A percentile compares a stretch with the other conserved stretches of the same genome.
Conservation (phyloP, 2,888 invertebrate species). For the Nemurella pictetii region DNA sequence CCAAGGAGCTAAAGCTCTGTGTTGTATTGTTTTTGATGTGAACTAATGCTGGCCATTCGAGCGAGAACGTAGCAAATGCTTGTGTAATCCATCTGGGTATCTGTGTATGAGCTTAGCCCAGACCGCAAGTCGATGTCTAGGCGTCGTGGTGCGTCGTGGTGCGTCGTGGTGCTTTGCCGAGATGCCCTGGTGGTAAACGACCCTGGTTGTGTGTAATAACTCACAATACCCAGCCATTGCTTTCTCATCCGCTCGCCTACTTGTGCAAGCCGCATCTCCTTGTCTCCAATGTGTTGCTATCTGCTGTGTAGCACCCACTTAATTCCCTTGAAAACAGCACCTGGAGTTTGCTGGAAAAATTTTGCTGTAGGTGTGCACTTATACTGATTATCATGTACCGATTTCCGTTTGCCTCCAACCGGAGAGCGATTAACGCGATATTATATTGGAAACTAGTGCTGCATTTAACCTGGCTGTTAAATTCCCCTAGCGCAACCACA, state of each 20-base stretch:
- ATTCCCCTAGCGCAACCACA: too few relatives aligned
- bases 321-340: background rate
- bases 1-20: background rate
- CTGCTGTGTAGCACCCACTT: background rate
- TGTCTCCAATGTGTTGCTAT: background rate
- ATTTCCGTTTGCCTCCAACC: too few relatives aligned
- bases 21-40: conserved; percentile 5
- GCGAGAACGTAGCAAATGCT: conserved; percentile 18
- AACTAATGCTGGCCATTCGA: conserved; percentile 16
- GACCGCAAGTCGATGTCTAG: conserved; percentile 11
- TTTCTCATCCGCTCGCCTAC: background rate
- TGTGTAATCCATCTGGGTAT: conserved; percentile 20
- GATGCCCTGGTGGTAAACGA: conserved; percentile 12
- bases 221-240: conserved; percentile 18
- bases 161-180: background rate
- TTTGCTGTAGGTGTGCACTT: background rate
- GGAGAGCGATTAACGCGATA: too few relatives aligned
- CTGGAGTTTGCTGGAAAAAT: background rate
- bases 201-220: conserved; percentile 11
- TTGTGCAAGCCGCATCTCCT: background rate
- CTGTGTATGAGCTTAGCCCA: background rate
- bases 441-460: too few relatives aligned
- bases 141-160: background rate
- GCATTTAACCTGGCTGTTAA: too few relatives aligned
- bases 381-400: background rate